Conservation (phyloP, 1,140 invertebrate species). For the Brachionus sp. region DNA sequence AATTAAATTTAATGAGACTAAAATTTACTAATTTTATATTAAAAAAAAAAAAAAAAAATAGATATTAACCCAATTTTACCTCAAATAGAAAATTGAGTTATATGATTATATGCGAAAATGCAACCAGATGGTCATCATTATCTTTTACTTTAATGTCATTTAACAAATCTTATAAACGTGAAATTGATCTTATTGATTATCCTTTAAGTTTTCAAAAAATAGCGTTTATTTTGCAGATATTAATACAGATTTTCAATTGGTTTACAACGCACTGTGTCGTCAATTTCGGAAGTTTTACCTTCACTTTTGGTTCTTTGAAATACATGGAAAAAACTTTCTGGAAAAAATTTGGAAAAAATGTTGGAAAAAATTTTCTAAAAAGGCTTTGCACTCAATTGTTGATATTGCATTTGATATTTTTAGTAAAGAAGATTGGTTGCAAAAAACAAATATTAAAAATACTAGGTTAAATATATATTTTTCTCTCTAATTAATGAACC, state of each 20-base stretch:
- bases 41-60: no score
- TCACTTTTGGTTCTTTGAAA: background rate
- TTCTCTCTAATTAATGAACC: background rate
- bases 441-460: background rate
- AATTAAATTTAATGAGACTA: no score
- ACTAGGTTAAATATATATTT: background rate
- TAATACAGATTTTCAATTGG: background rate
- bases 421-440: background rate
- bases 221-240: background rate
- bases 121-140: background rate
- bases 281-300: background rate
- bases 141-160: background rate
- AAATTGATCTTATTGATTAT: background rate
- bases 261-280: background rate
- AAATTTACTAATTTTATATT: no score
- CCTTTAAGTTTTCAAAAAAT: background rate
- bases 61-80: background rate
- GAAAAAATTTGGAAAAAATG: slow-evolving; percentile 1
- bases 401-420: background rate
- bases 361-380: background rate
- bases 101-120: background rate
- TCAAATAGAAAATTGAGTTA: background rate
- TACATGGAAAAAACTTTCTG: background rate
- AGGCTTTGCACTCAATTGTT: background rate
- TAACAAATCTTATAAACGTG: background rate